Evolutionary conservation across 2,797 vertebrate species (phyloP).

Genomic region (Sebastes iracundus): DNA sequence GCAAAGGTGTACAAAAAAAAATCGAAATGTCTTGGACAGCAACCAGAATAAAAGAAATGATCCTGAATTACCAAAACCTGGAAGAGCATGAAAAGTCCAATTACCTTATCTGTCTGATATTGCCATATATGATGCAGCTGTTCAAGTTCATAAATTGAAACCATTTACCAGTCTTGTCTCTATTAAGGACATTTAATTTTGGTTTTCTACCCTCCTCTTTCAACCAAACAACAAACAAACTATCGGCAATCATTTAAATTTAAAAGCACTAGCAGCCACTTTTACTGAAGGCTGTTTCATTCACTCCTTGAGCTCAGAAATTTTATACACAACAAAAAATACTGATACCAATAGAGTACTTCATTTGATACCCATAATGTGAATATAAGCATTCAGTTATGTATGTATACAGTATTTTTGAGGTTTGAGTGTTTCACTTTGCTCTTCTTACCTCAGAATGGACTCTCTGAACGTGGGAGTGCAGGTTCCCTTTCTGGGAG

Average conservation of each 20-base stretch:
- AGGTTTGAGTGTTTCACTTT: background rate
- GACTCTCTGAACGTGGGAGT: constrained; percentile 97
- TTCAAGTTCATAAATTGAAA: background rate
- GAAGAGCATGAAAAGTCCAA: background rate
- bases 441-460: constrained; percentile 92
- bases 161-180: background rate
- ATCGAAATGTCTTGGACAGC: background rate
- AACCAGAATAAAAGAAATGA: background rate
- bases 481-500: constrained; percentile 98
- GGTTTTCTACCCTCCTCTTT: background rate
- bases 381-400: too few species aligned
- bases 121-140: background rate
- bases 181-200: background rate
- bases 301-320: background rate
- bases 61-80: background rate
- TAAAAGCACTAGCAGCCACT: background rate
- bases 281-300: background rate
- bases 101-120: background rate
- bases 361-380: too few species aligned
- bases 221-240: background rate
- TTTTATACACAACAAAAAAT: background rate
- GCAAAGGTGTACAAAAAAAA: background rate
- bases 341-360: too few species aligned
- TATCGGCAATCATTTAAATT: background rate
- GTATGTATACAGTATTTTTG: background rate